A percentile compares a stretch with the other conserved stretches of the same genome.
phyloP scores from a whole-genome alignment of 2,888 invertebrate species.

The Siphlonurus alternatus region DNA sequence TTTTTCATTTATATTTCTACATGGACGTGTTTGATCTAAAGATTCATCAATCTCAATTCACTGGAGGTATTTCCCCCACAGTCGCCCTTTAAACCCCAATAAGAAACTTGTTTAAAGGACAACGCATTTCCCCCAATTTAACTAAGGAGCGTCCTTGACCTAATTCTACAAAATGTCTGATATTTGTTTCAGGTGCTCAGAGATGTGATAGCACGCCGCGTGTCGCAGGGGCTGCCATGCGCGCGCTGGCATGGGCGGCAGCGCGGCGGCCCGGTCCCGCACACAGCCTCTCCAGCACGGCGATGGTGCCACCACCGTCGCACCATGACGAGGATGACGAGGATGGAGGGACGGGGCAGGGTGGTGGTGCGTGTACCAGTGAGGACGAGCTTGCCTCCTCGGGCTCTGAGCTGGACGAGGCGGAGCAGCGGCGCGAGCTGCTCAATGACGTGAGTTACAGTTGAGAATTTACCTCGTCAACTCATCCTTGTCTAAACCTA shows the following conservation, averaged over 20 bases:
- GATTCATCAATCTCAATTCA: no score
- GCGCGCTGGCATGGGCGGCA: slow-evolving; percentile 2
- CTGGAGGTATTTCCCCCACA: no score
- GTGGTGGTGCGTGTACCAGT: slow-evolving; percentile 16
- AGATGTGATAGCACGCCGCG: background rate
- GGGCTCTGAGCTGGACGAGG: slow-evolving; percentile 56
- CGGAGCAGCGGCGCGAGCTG: slow-evolving; percentile 55
- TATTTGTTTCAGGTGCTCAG: background rate
- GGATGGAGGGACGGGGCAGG: slow-evolving; percentile 8
- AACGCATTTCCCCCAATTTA: no score
- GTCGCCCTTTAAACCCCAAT: no score
- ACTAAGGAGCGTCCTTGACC: no score
- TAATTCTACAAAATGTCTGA: no score
- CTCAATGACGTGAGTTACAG: slow-evolving; percentile 57
- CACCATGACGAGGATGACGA: slow-evolving; percentile 7
- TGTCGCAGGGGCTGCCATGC: background rate
- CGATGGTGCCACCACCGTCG: background rate
- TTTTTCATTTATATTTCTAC: no score
- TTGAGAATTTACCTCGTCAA: no score
- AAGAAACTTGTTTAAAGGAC: no score
- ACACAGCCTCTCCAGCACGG: background rate
- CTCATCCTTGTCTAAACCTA: background rate
- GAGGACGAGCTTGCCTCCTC: slow-evolving; percentile 14
- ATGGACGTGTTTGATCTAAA: no score
- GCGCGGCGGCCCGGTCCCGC: slow-evolving; percentile 1